Conservation (phyloP, 2,888 invertebrate species). For the Hartigia nigra region DNA sequence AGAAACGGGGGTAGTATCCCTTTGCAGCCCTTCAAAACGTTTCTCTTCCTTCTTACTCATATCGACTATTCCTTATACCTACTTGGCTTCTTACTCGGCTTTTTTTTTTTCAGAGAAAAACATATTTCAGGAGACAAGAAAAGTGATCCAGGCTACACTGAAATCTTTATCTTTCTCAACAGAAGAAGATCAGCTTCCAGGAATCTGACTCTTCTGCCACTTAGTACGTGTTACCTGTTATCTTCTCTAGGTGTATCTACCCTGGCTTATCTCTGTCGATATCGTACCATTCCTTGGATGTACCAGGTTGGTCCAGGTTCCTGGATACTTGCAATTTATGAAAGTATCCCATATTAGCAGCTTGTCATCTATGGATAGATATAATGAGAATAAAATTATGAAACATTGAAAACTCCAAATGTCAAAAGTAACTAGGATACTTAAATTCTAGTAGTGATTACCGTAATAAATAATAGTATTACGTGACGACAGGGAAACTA, state of each 20-base stretch:
- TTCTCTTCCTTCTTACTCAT: conserved; percentile 5
- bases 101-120: background rate
- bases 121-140: background rate
- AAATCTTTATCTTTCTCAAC: conserved; percentile 25
- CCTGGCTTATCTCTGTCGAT: background rate
- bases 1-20: background rate
- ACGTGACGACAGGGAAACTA: background rate
- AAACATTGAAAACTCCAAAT: background rate
- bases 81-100: background rate
- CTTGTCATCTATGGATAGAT: background rate
- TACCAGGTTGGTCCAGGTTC: background rate
- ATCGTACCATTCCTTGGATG: background rate
- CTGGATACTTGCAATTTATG: background rate
- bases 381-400: background rate
- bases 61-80: background rate
- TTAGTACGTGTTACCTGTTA: background rate
- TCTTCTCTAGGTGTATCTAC: background rate
- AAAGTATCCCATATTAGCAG: background rate
- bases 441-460: background rate
- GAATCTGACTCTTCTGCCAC: background rate
- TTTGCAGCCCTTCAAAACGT: conserved; percentile 1
- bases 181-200: background rate
- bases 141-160: conserved; percentile 20
- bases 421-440: background rate
- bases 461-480: background rate